phyloP scores from a whole-genome alignment of 2,113 vertebrate species.

The Prionailurus bengalensis region DNA sequence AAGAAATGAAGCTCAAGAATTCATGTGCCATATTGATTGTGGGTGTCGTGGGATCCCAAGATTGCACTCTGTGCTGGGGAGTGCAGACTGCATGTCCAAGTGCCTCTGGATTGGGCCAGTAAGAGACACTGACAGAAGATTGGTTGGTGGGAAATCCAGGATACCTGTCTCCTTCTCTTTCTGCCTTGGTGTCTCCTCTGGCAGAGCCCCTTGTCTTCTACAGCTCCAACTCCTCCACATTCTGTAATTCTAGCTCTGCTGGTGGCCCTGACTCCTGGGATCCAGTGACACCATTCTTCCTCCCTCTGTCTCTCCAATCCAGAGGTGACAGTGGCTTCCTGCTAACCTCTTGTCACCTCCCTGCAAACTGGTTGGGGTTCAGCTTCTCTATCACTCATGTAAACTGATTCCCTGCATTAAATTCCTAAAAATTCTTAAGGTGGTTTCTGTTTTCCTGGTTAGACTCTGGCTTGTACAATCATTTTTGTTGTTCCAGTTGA shows the following conservation, averaged over 20 bases:
- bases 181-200: neutral
- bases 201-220: neutral
- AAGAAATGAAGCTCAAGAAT: neutral
- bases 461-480: neutral
- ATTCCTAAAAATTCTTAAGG: neutral
- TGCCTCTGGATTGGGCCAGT: neutral
- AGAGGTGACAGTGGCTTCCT: neutral
- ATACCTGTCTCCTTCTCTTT: neutral
- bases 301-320: neutral
- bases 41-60: neutral
- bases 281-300: neutral
- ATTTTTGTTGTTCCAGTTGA: neutral
- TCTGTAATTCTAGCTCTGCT: neutral
- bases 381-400: neutral
- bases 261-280: neutral
- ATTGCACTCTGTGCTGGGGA: neutral
- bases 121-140: no score
- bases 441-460: slow-evolving; percentile 12
- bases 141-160: neutral
- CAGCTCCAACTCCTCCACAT: neutral
- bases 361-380: neutral
- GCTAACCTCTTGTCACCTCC: neutral
- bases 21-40: no score
- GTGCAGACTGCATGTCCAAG: neutral
- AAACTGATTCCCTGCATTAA: neutral